phyloP scores from a whole-genome alignment of 35 echinoderm and acorn worm species.

The Ophioderma brevispina region DNA sequence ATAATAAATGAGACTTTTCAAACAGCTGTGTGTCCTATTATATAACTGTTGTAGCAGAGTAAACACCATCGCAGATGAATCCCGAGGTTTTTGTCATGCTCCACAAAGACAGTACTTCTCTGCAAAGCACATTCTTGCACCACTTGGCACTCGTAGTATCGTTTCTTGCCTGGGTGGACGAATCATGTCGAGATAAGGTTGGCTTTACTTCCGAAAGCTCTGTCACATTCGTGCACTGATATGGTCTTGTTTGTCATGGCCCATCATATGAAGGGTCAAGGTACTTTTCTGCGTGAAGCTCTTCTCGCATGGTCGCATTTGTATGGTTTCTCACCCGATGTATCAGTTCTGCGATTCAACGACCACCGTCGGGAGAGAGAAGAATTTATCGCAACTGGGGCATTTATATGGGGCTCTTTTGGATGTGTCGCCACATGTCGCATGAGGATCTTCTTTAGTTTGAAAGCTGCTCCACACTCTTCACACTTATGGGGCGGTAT shows the following conservation, averaged over 20 bases:
- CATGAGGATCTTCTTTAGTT: background rate
- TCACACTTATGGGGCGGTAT: conserved; percentile 15
- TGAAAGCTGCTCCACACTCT: conserved; percentile 16
- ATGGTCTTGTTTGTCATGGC: conserved; percentile 36
- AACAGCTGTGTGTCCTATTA: too few species aligned
- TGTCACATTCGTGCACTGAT: conserved; percentile 25
- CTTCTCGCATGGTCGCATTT: conserved; percentile 31
- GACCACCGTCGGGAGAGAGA: background rate
- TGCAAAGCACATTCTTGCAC: background rate
- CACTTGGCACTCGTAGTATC: background rate
- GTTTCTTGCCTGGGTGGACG: background rate
- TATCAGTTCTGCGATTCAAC: background rate
- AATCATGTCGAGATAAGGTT: conserved; percentile 5
- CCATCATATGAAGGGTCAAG: conserved; percentile 28
- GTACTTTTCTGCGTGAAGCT: conserved; percentile 4
- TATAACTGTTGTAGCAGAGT: too few species aligned
- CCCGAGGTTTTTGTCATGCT: background rate
- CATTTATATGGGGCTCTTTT: conserved; percentile 34
- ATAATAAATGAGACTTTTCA: too few species aligned
- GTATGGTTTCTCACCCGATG: conserved; percentile 29
- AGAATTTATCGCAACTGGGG: conserved; percentile 3
- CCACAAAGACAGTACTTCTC: background rate
- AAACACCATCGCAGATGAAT: too few species aligned
- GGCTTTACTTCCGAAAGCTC: conserved; percentile 21
- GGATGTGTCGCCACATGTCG: conserved; percentile 19